phyloP scores from a whole-genome alignment of 2,797 vertebrate genomes.

The Coranthus polyacanthus region DNA sequence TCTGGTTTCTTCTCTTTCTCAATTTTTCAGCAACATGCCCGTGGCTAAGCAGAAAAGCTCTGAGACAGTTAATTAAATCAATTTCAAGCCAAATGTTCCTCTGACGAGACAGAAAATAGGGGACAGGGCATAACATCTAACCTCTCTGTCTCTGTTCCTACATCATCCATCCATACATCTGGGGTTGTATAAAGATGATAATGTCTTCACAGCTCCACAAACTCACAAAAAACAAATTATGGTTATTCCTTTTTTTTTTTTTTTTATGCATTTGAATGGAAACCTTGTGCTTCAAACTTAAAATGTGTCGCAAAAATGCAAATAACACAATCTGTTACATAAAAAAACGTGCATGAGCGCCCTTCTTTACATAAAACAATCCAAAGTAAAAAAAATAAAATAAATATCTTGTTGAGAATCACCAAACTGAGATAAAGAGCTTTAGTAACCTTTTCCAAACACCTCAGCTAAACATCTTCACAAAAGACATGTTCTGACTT shows the following conservation, averaged over 20 bases:
- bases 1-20: constrained; percentile 22
- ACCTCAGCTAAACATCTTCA: background rate
- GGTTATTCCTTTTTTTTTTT: too few relatives aligned
- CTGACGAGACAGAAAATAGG: constrained; percentile 3
- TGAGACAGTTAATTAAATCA: constrained; percentile 47
- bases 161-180: constrained; percentile 2
- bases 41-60: constrained; percentile 36
- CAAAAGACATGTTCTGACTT: background rate
- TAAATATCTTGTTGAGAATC: background rate
- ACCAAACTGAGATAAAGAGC: background rate
- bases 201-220: background rate
- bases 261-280: background rate
- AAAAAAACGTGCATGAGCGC: too few relatives aligned
- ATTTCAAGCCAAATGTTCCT: constrained; percentile 27
- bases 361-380: background rate
- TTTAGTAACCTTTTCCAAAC: background rate
- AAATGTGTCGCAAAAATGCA: background rate
- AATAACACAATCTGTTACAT: background rate
- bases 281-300: background rate
- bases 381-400: background rate
- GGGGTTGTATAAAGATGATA: background rate
- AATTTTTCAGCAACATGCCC: constrained; percentile 20
- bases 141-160: background rate
- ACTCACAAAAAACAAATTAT: background rate
- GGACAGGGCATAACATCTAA: background rate